These are phyloP conservation scores for Buphagus erythrorhynchus DNA, from an alignment of 2,797 vertebrate genomes.

Conservation along the genomic window DNA sequence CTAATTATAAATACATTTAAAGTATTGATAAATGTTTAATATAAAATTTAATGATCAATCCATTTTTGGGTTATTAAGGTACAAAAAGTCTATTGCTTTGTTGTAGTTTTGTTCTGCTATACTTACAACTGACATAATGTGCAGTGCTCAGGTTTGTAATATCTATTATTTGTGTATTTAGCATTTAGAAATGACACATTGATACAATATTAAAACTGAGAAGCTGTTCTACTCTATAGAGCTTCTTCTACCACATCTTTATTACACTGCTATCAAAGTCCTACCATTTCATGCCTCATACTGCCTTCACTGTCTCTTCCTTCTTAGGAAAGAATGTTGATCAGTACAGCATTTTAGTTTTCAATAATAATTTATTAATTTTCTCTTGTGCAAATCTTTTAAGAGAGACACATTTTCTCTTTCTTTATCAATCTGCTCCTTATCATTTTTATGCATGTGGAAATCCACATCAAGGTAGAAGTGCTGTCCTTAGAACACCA, in stretches of 20 bases:
- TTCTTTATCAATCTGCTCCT: neutral
- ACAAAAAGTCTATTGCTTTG: neutral
- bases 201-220: neutral
- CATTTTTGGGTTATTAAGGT: neutral
- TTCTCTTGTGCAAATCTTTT: neutral
- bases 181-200: neutral
- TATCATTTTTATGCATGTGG: neutral
- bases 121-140: neutral
- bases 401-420: neutral
- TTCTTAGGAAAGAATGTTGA: neutral
- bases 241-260: neutral
- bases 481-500: neutral
- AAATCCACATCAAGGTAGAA: neutral
- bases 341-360: neutral
- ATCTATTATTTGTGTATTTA: neutral
- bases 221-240: neutral
- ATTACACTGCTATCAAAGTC: neutral
- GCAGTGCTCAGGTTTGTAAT: neutral
- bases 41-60: neutral
- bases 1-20: neutral
- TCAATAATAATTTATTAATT: neutral
- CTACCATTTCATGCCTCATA: neutral
- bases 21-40: neutral
- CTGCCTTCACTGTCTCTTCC: neutral
- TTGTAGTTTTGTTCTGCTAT: neutral